Percentiles rank a stretch among this genome's conserved stretches.
Conservation (phyloP, 2,113 vertebrate genomes). For the Phocoena sinus region DNA sequence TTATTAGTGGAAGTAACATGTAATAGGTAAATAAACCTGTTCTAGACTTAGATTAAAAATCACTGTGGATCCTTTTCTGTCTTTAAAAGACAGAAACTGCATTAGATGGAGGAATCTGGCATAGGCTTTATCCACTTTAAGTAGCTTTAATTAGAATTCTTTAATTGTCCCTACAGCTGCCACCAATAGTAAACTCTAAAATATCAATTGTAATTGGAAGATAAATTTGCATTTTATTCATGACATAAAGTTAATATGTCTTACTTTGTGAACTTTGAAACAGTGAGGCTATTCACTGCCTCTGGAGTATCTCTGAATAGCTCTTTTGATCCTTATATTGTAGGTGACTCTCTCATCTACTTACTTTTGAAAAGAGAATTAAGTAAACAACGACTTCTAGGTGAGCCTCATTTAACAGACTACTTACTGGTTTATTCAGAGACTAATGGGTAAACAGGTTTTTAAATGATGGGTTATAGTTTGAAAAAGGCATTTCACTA, state of each 20-base stretch:
- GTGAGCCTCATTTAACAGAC: conserved; percentile 54
- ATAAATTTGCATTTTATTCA: conserved; percentile 42
- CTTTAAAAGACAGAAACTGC: conserved; percentile 25
- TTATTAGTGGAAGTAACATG: conserved; percentile 71
- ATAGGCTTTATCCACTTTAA: conserved; percentile 18
- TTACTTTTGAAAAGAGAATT: conserved; percentile 46
- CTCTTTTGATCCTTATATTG: not conserved
- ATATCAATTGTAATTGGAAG: conserved; percentile 34
- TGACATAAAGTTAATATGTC: not conserved
- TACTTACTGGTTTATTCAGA: conserved; percentile 20
- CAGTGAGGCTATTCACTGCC: not conserved
- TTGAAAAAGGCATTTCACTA: not conserved
- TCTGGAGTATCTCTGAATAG: not conserved
- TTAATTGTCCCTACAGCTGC: conserved; percentile 40
- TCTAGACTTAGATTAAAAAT: conserved; percentile 68
- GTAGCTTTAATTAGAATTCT: conserved; percentile 59
- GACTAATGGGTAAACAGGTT: not conserved
- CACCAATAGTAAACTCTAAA: conserved; percentile 42
- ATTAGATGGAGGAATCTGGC: not conserved
- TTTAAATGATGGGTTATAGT: not conserved
- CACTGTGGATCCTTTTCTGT: conserved; percentile 45
- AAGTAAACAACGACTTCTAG: conserved; percentile 48
- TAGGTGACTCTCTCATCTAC: not conserved
- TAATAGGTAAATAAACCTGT: conserved; percentile 76
- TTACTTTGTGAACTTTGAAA: conserved; percentile 52